Base-by-base conservation (phyloP, 2,113 vertebrate species). In the Ammodytes marinus region DNA sequence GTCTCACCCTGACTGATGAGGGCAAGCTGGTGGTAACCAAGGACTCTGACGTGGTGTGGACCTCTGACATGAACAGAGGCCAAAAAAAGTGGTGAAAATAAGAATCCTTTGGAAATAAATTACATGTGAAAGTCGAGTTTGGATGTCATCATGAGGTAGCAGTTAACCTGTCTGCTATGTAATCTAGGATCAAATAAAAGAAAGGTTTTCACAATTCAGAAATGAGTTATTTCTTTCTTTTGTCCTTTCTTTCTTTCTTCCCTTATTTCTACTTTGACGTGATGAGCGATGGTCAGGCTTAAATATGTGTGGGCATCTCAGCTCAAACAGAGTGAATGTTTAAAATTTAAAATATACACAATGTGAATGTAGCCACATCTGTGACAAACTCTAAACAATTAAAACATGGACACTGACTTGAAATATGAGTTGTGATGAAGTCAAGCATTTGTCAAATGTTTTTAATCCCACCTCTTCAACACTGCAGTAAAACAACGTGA, bases 21-120 rank as follows among this genome's bases (percentile, higher is more conserved):
- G 89, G 88, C 54, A 79, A 47, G 55, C 64, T 92, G 86, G 4
- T 79, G 43, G 14, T 89, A 0, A 10, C 17, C 59, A 79, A 12
- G 10, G 80, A 86, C 1, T 1, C 6, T 0, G 0, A 70, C 1
- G 6, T 67, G 35, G 5, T 87, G 2, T 91, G 89, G 84, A 75
- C 0, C 47, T 88, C 81, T 10, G 54, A 87, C 75, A 8, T 72
- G 40, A 60, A 3, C 37, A 6, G 13, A 15, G 27, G 3, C n/a
- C 13, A 42, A 55, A 10, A 15, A n/a, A n/a, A n/a, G n/a, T n/a
- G 27, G 40, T 1, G 11, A 43, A 63, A 43, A n/a, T 13, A 46
- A 47, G 8, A 47, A 85, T 57, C 42, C 7, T 11, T 59, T 66
- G 11, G 11, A 19, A 46, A 46, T 37, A 46, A 40, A 15, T 59